Evolutionary conservation across 2,797 vertebrate species (phyloP), one percentile per base, ranked within the genome.

Genomic region (Catamblyrhynchus diadema): DNA sequence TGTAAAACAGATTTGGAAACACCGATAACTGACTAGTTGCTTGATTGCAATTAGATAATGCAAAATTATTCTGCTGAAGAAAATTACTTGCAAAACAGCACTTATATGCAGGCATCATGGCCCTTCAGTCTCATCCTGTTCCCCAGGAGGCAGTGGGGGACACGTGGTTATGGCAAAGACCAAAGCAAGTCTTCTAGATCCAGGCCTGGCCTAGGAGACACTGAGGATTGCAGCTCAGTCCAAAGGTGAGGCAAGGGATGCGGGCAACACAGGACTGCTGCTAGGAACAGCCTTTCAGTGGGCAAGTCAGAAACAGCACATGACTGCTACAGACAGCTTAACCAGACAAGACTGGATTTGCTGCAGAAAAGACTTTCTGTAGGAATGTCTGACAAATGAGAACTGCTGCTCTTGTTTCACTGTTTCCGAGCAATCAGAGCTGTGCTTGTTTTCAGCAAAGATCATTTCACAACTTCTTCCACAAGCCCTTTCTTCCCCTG

Each of bases 31-130:
- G 60, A 70, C 56, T 89, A 53, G 62, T 48, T 51, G 32, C 67
- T 88, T 92, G 87, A 81, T 73, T 82, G 50, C 37, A 80, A 91
- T 91, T 89, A 87, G 65, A n/a, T 62, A 92, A 71, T 45, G 44
- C 21, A 70, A 44, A 24, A 70, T 67, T 54, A 73, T 60, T 66
- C 65, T 32, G 17, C 42, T 77, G 71, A 70, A 91, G 65, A 3
- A 62, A 89, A 65, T 25, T 21, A 60, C 64, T 93, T 86, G 32
- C 60, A 73, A 88, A 92, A 60, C 10, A 80, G 9, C 28, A 41
- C 13, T 51, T 45, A 6, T 6, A 8, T 57, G 37, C 28, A 41
- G 53, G 69, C 0, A 0, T 35, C 13, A 3, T 0, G 5, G 13
- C 16, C 39, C 41, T 67, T 60, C 19, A 37, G 21, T 14, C 24